A percentile compares a stretch with the other conserved stretches of the same genome.
Conservation (phyloP, 2,797 vertebrate species). For the Gadopsis marmoratus region DNA sequence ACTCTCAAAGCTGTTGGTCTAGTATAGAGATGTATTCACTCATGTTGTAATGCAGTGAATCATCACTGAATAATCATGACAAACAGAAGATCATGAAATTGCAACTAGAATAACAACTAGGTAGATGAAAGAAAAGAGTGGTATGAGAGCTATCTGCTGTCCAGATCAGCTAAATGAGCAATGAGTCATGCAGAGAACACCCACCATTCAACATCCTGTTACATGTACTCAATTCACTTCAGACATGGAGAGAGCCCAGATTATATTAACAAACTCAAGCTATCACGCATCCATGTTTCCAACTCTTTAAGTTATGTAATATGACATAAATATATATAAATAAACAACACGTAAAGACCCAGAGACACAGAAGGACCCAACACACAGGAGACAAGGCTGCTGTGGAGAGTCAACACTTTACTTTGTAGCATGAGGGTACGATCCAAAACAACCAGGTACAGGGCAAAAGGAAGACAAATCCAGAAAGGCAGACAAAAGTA, state of each 20-base stretch:
- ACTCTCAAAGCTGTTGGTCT: neutral
- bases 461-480: too few species aligned
- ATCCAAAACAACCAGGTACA: too few species aligned
- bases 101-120: constrained; percentile 16
- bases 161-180: constrained; percentile 42
- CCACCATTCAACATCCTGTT: constrained; percentile 45
- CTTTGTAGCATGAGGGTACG: too few species aligned
- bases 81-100: constrained; percentile 23
- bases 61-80: constrained; percentile 19
- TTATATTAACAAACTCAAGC: constrained; percentile 17
- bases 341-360: too few species aligned
- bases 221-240: constrained; percentile 29
- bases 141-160: constrained; percentile 22
- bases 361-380: too few species aligned
- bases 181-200: constrained; percentile 50
- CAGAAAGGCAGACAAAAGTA: too few species aligned
- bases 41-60: constrained; percentile 7
- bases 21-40: neutral
- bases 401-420: too few species aligned
- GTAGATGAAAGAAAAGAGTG: constrained; percentile 7
- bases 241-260: neutral
- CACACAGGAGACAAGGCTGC: too few species aligned
- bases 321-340: too few species aligned
- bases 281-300: neutral
- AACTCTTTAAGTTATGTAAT: constrained; percentile 18